phyloP scores from a whole-genome alignment of 1,140 invertebrate genomes.

The Micrasema longulum region DNA sequence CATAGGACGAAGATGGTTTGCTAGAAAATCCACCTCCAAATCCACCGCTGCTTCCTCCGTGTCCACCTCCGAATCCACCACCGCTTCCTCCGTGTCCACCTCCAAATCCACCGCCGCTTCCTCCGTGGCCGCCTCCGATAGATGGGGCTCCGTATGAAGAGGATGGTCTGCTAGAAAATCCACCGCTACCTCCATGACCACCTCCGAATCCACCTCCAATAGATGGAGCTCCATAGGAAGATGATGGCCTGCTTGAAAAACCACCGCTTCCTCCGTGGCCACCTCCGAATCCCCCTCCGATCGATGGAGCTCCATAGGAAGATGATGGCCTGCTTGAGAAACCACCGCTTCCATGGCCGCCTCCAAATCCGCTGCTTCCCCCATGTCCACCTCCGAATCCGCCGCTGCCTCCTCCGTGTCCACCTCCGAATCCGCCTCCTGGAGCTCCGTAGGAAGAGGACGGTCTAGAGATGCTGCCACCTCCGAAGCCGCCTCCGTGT shows the following conservation, averaged over 20 bases:
- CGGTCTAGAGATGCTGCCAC: constrained; percentile 56
- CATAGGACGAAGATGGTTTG: constrained; percentile 62
- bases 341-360: constrained; percentile 52
- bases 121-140: constrained; percentile 54
- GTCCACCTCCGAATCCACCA: constrained; percentile 51
- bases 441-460: constrained; percentile 63
- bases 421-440: constrained; percentile 57
- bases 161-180: constrained; percentile 48
- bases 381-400: constrained; percentile 58
- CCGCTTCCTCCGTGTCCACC: constrained; percentile 57
- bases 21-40: constrained; percentile 57
- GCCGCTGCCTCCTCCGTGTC: constrained; percentile 54
- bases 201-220: constrained; percentile 54
- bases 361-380: constrained; percentile 53
- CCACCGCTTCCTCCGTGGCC: constrained; percentile 58
- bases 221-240: constrained; percentile 49
- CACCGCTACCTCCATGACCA: constrained; percentile 57
- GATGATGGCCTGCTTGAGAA: constrained; percentile 61
- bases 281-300: constrained; percentile 54
- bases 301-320: constrained; percentile 63
- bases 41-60: constrained; percentile 47
- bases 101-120: constrained; percentile 56
- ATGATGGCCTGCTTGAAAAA: constrained; percentile 54
- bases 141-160: constrained; percentile 57
- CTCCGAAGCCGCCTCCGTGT: constrained; percentile 60